Evolutionary conservation across 2,113 vertebrate genomes (phyloP), one percentile per base, ranked within the genome.

Genomic region (Tragulus kanchil): DNA sequence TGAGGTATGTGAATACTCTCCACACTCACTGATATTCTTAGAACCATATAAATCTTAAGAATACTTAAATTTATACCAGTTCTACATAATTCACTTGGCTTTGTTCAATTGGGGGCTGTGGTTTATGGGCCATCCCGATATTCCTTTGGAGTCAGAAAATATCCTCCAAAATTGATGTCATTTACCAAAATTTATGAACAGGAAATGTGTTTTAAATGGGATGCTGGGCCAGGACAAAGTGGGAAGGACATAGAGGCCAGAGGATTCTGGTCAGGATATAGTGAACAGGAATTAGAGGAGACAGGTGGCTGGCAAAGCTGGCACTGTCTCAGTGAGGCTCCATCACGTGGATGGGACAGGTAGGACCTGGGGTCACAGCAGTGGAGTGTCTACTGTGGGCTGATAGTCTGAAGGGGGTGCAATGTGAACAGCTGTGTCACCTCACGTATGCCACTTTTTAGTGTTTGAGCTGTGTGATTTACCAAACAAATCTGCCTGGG

Each of bases 41-140:
- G 77, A 28, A 42, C 45, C 64, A 69, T 61, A 59, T n/a, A 23
- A 89, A 78, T 93, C 16, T 89, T 92, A 93, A 91, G 6, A 45
- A 81, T 89, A 84, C 48, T 91, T 93, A 86, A 71, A 82, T 95
- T 89, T 69, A 85, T 50, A 73, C 10, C 21, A 96, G 78, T 92
- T 97, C 56, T 77, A 92, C 13, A 73, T 81, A 79, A 79, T 94
- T 96, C 42, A 69, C 73, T 81, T 95, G 48, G 7, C 26, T 90
- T 90, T 95, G 31, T 90, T 28, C 91, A 52, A 67, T 69, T 96
- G 82, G 23, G 94, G 61, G 54, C 28, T 25, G 77, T 19, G 75
- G 73, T 65, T 88, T 89, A 13, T 78, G 42, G 31, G 28, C 15
- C 14, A 58, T 83, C 96, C 12, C 79, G 45, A 92, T 87, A 92